Evolutionary conservation across 2,888 invertebrate genomes (phyloP).

Genomic region (Pollenia labialis): DNA sequence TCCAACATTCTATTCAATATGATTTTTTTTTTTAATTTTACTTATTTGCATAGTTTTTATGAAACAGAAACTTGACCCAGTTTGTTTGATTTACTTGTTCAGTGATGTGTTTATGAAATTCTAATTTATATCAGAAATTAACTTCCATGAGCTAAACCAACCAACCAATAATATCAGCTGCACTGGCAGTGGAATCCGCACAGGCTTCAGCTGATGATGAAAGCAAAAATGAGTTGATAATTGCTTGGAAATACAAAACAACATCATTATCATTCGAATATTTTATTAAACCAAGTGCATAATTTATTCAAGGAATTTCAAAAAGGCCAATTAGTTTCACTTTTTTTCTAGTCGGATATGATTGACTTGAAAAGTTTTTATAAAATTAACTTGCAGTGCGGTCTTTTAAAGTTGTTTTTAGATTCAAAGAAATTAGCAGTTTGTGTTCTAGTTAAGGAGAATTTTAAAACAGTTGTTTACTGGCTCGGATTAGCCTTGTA

Average conservation of each 20-base stretch:
- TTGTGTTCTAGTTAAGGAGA: neutral
- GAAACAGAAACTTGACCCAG: conserved; percentile 73
- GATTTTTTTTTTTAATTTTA: too few relatives aligned
- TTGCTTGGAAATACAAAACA: neutral
- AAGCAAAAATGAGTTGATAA: conserved; percentile 11
- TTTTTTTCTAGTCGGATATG: neutral
- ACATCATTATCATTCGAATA: neutral
- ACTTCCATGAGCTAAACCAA: conserved; percentile 25
- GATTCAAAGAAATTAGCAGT: neutral
- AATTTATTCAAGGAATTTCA: neutral
- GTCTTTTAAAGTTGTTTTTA: too few relatives aligned
- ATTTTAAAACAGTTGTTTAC: neutral
- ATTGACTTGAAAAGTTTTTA: neutral
- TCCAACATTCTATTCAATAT: conserved; percentile 5
- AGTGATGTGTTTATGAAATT: conserved; percentile 63
- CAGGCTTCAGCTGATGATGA: neutral
- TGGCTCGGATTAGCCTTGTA: neutral
- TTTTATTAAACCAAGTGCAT: conserved; percentile 14
- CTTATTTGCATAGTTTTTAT: conserved; percentile 37
- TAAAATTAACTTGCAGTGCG: neutral
- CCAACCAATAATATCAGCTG: conserved; percentile 17
- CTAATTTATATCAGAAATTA: conserved; percentile 64
- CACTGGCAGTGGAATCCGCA: neutral
- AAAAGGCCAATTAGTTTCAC: conserved; percentile 12
- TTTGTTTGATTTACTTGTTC: conserved; percentile 73